These are phyloP conservation scores for Poeciliopsis gracilis DNA, from an alignment of 2,797 vertebrate genomes.

Conservation along the genomic window DNA sequence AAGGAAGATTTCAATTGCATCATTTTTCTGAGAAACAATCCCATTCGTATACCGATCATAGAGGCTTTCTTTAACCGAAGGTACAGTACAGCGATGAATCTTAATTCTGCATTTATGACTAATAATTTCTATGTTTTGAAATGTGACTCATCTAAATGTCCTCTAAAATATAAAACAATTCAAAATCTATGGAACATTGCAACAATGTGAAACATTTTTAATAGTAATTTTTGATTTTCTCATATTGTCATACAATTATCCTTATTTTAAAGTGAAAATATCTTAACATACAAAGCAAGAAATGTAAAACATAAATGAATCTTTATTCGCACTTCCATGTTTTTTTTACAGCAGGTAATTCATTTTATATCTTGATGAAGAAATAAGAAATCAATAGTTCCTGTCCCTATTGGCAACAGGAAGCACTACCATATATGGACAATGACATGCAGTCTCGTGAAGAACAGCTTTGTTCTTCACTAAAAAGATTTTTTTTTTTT, in stretches of 20 bases:
- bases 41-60: slow-evolving; percentile 88
- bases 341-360: neutral
- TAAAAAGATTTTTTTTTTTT: neutral
- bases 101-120: neutral
- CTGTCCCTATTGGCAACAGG: neutral
- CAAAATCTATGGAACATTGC: neutral
- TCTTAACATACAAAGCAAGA: neutral
- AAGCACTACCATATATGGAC: neutral
- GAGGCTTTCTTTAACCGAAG: slow-evolving; percentile 93
- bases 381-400: neutral
- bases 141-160: too few relatives aligned
- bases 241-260: neutral
- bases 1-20: slow-evolving; percentile 86
- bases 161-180: neutral
- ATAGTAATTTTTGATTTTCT: neutral
- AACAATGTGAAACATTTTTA: neutral
- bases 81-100: slow-evolving; percentile 62
- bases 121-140: too few relatives aligned
- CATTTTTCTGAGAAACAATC: slow-evolving; percentile 89
- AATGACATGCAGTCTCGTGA: neutral
- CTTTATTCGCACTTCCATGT: neutral
- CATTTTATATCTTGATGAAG: neutral
- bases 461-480: neutral
- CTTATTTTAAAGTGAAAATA: neutral
- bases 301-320: neutral